Evolutionary conservation across 2,113 vertebrate genomes (phyloP), one percentile per base, ranked within the genome.

Genomic region (Dunckerocampus dactyliophorus): DNA sequence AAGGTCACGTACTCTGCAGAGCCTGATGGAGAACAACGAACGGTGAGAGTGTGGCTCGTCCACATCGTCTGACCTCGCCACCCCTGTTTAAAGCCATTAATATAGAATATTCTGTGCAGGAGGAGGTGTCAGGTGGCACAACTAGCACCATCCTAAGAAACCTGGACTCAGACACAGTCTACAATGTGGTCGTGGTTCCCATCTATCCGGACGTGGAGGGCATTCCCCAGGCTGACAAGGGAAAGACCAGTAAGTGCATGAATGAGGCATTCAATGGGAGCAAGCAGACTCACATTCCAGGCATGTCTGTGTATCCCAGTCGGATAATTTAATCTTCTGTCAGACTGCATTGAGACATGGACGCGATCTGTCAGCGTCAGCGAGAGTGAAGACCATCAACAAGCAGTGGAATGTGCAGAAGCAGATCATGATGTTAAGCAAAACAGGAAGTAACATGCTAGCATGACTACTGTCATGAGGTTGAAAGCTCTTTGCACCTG

Each of bases 101-200:
- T 58, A 56, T 17, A 34, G 13, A 7, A n/a, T 19, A 1, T 69
- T 19, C n/a, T 22, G 1, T 51, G 69, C 78, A 99, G 96, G 91
- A 93, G 42, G 93, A 93, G 65, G 90, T 96, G 1, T 92, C 95
- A n/a, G 97, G 93, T 50, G 94, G 93, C 51, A 94, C 93, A 73
- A 95, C 92, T 65, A 82, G 17, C 74, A 86, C 75, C 51, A 12
- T 79, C 48, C 83, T 92, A 60, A 87, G 81, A 62, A 87, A 87
- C 65, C 69, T 92, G 56, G 61, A 88, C 2, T 1, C 90, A 0
- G 59, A 92, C 75, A 92, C 89, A 0, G 2, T 59, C 5, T 91
- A 92, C 73, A 86, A 82, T 3, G 91, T 91, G 50, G 75, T 82
- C 0, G 69, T 92, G 1, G 85, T 91, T 28, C 91, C 91, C 2